Percentiles rank a stretch among this genome's conserved stretches.
Conservation (phyloP, 2,888 invertebrate species). For the Didymodactylos carnosus region DNA sequence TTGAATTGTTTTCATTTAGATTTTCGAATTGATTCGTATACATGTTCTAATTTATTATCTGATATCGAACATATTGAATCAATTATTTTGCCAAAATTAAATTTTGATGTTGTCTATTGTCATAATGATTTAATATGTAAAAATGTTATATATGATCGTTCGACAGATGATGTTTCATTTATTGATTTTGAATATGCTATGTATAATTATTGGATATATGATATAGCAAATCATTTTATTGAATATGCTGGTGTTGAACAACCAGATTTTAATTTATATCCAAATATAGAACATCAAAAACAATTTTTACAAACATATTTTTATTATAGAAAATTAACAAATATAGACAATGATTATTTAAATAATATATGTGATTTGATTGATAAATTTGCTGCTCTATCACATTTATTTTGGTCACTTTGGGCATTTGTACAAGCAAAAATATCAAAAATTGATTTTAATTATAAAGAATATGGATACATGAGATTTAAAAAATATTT, state of each 20-base stretch:
- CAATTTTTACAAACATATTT: constrained; percentile 3
- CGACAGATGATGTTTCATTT: not conserved
- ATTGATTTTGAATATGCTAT: constrained; percentile 12
- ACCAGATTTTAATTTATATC: constrained; percentile 9
- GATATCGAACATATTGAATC: not conserved
- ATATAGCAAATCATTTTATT: constrained; percentile 13
- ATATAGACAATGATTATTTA: not conserved
- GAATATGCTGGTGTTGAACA: constrained; percentile 10
- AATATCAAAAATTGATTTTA: not conserved
- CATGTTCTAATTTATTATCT: no score
- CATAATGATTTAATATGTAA: constrained; percentile 8
- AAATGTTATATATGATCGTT: constrained; percentile 5
- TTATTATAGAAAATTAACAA: not conserved
- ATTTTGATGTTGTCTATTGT: not conserved
- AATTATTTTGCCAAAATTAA: not conserved
- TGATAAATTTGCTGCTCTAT: not conserved
- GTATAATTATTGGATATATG: constrained; percentile 7
- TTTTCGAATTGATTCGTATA: no score
- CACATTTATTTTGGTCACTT: constrained; percentile 11
- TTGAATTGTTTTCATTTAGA: no score
- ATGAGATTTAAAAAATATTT: constrained; percentile 3
- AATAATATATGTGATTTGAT: constrained; percentile 1
- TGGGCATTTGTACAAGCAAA: constrained; percentile 7
- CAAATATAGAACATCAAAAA: not conserved
- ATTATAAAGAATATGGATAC: not conserved